These are phyloP conservation scores for Limnodromus scolopaceus DNA, from an alignment of 2,797 vertebrate genomes.

Conservation along the genomic window DNA sequence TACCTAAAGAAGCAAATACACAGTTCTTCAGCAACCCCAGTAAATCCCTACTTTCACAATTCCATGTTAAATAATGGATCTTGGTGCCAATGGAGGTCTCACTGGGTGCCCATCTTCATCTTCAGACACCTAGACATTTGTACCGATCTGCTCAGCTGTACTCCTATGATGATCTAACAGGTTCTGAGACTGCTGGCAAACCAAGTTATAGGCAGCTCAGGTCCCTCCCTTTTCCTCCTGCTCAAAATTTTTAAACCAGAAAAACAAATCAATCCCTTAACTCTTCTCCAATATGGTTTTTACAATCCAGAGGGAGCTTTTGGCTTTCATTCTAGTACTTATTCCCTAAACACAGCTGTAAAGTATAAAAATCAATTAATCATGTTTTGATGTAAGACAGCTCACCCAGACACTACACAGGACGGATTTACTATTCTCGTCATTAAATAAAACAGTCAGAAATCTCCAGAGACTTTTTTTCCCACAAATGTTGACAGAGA, in stretches of 20 bases:
- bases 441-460: constrained; percentile 17
- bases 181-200: not conserved
- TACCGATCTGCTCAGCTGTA: not conserved
- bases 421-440: constrained; percentile 31
- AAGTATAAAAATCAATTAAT: constrained; percentile 62
- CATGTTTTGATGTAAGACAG: constrained; percentile 39
- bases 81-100: not conserved
- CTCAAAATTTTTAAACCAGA: not conserved
- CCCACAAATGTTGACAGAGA: constrained; percentile 23
- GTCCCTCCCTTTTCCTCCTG: not conserved
- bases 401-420: constrained; percentile 36
- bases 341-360: constrained; percentile 47
- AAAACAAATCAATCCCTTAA: not conserved
- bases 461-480: constrained; percentile 6
- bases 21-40: not conserved
- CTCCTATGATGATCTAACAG: not conserved
- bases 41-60: not conserved
- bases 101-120: not conserved
- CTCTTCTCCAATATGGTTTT: not conserved
- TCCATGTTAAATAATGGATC: not conserved
- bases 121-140: not conserved
- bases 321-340: constrained; percentile 19
- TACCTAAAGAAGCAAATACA: not conserved
- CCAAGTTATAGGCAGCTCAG: not conserved
- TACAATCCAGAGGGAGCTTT: not conserved